phyloP scores from a whole-genome alignment of 2,113 vertebrate species.

The Gila orcuttii region DNA sequence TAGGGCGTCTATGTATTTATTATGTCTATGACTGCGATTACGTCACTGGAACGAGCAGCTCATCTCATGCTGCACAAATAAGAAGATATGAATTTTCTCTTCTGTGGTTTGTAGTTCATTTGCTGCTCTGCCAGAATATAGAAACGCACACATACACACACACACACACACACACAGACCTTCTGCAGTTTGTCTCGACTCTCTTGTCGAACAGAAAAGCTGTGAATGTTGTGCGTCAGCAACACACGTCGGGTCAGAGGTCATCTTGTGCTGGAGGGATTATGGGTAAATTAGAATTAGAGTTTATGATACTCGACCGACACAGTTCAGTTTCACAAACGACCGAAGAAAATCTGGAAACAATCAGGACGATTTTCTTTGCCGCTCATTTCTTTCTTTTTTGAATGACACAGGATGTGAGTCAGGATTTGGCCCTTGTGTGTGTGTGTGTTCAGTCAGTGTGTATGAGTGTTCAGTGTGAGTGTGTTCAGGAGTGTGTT shows the following conservation, averaged over 20 bases:
- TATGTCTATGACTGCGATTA: too few species aligned
- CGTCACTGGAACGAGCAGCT: not conserved
- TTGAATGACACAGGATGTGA: constrained; percentile 44
- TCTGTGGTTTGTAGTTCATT: not conserved
- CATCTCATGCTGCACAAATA: not conserved
- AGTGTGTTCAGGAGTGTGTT: too few species aligned
- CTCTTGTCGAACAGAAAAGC: not conserved
- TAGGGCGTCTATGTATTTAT: too few species aligned
- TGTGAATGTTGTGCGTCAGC: not conserved
- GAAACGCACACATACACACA: too few species aligned
- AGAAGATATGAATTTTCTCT: too few species aligned
- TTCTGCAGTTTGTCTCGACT: not conserved
- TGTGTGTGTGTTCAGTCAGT: too few species aligned
- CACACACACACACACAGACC: not conserved
- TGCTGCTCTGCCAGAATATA: not conserved
- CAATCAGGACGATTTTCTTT: constrained; percentile 11
- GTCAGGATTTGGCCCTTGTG: constrained; percentile 1
- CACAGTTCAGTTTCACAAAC: not conserved
- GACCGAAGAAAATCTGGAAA: constrained; percentile 45
- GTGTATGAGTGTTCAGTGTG: too few species aligned
- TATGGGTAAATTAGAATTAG: not conserved
- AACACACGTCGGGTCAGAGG: constrained; percentile 26
- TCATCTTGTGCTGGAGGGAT: constrained; percentile 30
- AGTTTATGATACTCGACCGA: not conserved
- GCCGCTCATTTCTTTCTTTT: not conserved